Conservation (phyloP, 2,888 invertebrate species). For the Tenthredo mesomela region DNA sequence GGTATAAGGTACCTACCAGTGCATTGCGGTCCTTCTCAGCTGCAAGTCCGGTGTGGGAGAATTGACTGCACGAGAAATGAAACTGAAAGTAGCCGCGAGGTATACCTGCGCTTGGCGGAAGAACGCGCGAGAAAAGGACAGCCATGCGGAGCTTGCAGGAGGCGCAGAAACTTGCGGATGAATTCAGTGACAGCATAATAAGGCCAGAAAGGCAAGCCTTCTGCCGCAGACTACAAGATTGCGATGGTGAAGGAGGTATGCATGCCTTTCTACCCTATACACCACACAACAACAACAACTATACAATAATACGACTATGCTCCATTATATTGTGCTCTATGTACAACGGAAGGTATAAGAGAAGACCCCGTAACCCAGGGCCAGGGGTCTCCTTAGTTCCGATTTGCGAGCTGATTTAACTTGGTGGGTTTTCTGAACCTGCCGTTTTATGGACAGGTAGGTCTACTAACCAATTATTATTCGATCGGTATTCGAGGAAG, state of each 20-base stretch:
- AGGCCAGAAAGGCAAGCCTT: slow-evolving; percentile 30
- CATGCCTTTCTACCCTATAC: not conserved
- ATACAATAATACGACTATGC: slow-evolving; percentile 15
- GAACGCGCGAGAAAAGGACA: slow-evolving; percentile 49
- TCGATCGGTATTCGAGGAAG: slow-evolving; percentile 41
- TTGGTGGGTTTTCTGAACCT: slow-evolving; percentile 5
- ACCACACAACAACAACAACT: slow-evolving; percentile 11
- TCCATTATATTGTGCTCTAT: slow-evolving; percentile 16
- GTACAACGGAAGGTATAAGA: slow-evolving; percentile 22
- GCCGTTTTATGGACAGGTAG: slow-evolving; percentile 24
- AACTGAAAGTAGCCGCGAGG: slow-evolving; percentile 49
- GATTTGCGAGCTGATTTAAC: slow-evolving; percentile 39
- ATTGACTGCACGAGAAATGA: slow-evolving; percentile 50
- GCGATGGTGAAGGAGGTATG: slow-evolving; percentile 15
- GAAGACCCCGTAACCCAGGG: slow-evolving; percentile 21
- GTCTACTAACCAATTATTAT: slow-evolving; percentile 40
- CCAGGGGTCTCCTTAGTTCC: slow-evolving; percentile 39
- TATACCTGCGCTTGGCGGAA: slow-evolving; percentile 28
- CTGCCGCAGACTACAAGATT: slow-evolving; percentile 28
- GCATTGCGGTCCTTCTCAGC: slow-evolving; percentile 19
- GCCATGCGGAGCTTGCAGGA: slow-evolving; percentile 35
- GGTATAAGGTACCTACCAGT: not conserved
- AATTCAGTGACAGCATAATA: slow-evolving; percentile 53
- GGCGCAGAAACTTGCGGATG: slow-evolving; percentile 49
- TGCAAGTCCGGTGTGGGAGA: slow-evolving; percentile 36